Conservation (phyloP, 64 coral and sea anemone species). For the Anthopleura sola region DNA sequence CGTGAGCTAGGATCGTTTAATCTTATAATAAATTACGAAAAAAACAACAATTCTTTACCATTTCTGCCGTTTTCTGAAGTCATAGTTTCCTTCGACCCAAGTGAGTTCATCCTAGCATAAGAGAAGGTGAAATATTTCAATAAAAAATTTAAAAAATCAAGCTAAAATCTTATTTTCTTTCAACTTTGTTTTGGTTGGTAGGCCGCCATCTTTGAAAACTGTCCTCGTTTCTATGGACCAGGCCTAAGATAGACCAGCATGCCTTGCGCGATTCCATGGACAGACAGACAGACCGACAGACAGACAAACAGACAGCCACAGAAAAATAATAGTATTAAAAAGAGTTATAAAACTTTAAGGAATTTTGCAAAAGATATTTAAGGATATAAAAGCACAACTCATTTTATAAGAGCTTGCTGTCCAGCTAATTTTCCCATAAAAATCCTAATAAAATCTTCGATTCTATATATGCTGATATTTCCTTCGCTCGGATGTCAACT, state of each 20-base stretch:
- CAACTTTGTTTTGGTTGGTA: neutral
- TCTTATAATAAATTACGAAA: neutral
- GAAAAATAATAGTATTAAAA: no score
- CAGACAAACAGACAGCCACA: no score
- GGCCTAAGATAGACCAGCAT: neutral
- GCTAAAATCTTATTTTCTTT: neutral
- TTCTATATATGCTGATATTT: no score
- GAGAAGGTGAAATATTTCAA: neutral
- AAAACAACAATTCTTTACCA: no score
- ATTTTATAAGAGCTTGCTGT: no score
- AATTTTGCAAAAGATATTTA: no score
- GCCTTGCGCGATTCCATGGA: neutral
- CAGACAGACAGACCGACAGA: neutral
- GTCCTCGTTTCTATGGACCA: conserved; percentile 11
- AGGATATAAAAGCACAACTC: no score
- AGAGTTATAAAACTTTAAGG: no score
- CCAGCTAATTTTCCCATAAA: no score
- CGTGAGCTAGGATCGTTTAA: no score
- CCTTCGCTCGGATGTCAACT: no score
- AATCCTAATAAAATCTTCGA: no score
- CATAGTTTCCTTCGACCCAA: neutral
- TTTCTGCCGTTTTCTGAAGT: neutral
- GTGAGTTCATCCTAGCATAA: neutral
- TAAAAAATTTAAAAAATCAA: neutral
- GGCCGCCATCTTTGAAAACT: neutral